Conservation (phyloP, 2,888 invertebrate genomes). For the Euproctis similis region DNA sequence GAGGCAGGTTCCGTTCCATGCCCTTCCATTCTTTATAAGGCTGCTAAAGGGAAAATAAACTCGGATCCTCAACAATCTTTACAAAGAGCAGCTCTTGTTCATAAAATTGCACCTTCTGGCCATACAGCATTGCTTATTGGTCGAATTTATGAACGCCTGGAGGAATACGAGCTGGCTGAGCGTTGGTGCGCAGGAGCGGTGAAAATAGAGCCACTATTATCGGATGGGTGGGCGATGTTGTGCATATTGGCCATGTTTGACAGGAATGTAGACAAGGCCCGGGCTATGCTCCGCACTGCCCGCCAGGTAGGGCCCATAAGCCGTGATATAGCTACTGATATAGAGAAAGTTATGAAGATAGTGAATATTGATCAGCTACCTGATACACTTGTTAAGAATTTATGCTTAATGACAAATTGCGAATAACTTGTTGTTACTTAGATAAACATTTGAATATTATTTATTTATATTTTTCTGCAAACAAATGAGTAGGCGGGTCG, state of each 20-base stretch:
- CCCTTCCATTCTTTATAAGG: slow-evolving; percentile 42
- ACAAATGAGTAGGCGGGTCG: too few relatives aligned
- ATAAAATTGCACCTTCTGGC: slow-evolving; percentile 48
- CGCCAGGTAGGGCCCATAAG: slow-evolving; percentile 51
- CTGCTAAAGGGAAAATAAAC: slow-evolving; percentile 41
- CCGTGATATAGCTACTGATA: slow-evolving; percentile 42
- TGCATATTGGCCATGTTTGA: slow-evolving; percentile 50
- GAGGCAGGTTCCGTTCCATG: slow-evolving; percentile 38
- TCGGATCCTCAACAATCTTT: slow-evolving; percentile 38
- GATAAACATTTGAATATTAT: too few relatives aligned
- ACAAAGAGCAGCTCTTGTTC: slow-evolving; percentile 57
- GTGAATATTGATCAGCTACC: slow-evolving; percentile 40
- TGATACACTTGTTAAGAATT: slow-evolving; percentile 44
- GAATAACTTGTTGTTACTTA: slow-evolving; percentile 18
- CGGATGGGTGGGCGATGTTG: slow-evolving; percentile 63
- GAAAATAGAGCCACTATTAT: slow-evolving; percentile 48
- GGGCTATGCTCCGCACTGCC: slow-evolving; percentile 52
- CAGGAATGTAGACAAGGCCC: slow-evolving; percentile 43
- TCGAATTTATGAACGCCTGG: slow-evolving; percentile 41
- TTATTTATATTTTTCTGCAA: too few relatives aligned
- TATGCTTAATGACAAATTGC: slow-evolving; percentile 34
- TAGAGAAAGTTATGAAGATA: slow-evolving; percentile 37
- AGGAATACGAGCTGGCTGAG: slow-evolving; percentile 43
- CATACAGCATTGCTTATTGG: slow-evolving; percentile 51
- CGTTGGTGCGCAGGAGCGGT: slow-evolving; percentile 59